Evolutionary conservation across 2,888 invertebrate genomes (phyloP).

Genomic region (Gandaritis pyraliata): DNA sequence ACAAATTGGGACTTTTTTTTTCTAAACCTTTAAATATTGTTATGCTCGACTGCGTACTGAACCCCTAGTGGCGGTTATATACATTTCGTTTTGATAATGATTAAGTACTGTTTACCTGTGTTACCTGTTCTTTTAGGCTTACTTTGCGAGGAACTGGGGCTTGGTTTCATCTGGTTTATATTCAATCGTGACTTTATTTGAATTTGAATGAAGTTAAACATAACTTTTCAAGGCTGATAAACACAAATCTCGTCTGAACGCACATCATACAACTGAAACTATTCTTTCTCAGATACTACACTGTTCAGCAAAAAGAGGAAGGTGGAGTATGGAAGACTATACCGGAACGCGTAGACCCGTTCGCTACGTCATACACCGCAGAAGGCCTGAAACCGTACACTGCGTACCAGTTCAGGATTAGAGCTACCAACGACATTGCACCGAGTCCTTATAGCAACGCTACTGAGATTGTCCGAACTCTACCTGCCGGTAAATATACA

Average conservation of each 20-base stretch:
- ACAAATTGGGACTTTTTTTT: too few relatives aligned
- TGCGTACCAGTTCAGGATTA: conserved; percentile 95
- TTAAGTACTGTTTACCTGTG: too few relatives aligned
- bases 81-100: too few relatives aligned
- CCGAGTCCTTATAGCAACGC: conserved; percentile 96
- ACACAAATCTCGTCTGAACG: background rate
- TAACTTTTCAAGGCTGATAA: background rate
- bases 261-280: background rate
- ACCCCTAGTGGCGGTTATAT: too few relatives aligned
- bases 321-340: conserved; percentile 93
- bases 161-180: too few relatives aligned
- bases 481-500: conserved; percentile 88
- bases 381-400: conserved; percentile 94
- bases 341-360: conserved; percentile 94
- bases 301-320: conserved; percentile 95
- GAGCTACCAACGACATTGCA: conserved; percentile 98
- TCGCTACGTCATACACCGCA: conserved; percentile 94
- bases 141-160: too few relatives aligned
- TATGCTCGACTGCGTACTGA: too few relatives aligned
- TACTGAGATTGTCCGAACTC: conserved; percentile 93
- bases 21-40: too few relatives aligned
- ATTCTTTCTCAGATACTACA: conserved; percentile 88
- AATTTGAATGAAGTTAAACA: too few relatives aligned
- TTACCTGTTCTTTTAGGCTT: too few relatives aligned
- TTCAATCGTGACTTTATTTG: too few relatives aligned